Evolutionary conservation across 2,888 invertebrate genomes (phyloP), one percentile per base, ranked within the genome.

Genomic region (Microlaimidae sp.): DNA sequence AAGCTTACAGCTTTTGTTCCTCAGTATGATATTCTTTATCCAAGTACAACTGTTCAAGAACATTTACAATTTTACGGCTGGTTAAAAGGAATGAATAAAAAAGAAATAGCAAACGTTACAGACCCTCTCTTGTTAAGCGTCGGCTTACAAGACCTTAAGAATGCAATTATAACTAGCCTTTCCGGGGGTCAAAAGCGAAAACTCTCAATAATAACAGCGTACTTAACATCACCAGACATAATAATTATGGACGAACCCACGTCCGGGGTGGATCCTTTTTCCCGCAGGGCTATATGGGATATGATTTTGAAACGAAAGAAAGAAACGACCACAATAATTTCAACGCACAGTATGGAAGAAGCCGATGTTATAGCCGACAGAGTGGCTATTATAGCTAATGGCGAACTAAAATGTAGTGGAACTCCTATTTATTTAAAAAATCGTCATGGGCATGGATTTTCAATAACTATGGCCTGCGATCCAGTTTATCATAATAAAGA

Each of bases 171-270:
- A 0, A 81, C 80, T 64, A 80, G 83, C 66, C 74, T 87, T 2
- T 85, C 85, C 57, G 87, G 86, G 1, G 86, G 86, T 0, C 85
- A 86, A 70, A 85, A 85, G 69, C 74, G 87, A 58, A 86, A 86
- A 66, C 75, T 87, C 1, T 70, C 66, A 49, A 81, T 86, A 41
- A 85, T 83, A 27, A 83, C 86, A 58, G 86, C 87, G 1, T 79
- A 85, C 46, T 83, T 86, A 61, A 86, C 86, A 1, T 82, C 85
- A 70, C 85, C 86, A 17, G 17, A 32, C 10, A 19, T 27, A 53
- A 81, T 87, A 62, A 82, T 86, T 63, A 75, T 87, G 52, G 86
- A 87, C 69, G 87, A 87, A 72, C 86, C 86, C 1, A 73, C 75
- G n/a, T 85, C 85, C 2, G 86, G 32, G n/a, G n/a, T n/a, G n/a